Evolutionary conservation across 1,140 invertebrate species (phyloP), one percentile per base, ranked within the genome.

Genomic region (Ooceraea biroi): DNA sequence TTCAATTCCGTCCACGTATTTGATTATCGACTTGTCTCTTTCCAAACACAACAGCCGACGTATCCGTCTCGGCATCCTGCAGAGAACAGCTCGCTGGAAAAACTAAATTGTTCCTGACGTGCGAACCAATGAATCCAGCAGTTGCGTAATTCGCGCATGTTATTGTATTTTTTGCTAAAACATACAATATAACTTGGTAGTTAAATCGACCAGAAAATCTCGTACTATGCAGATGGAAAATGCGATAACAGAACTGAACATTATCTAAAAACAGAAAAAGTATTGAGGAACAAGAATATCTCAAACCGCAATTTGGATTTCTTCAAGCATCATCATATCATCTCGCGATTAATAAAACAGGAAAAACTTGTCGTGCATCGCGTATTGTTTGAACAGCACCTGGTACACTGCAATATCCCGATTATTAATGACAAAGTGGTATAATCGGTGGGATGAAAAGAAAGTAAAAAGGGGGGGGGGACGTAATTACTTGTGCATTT

Each of bases 21-120:
- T 80, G 65, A 69, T 80, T 80, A 71, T 80, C 76, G 65, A 80
- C 76, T 46, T 57, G 76, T 76, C 73, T 80, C 65, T 69, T 36
- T 69, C 69, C 52, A 71, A 71, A 71, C 36, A 36, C 74, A 52
- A 68, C 27, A 78, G 48, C 65, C 60, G 27, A 66, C 44, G n/a
- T 57, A 69, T 80, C 69, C 69, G 63, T 80, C 58, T 65, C 76
- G 52, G 41, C 19, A 44, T 48, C 27, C 30, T 46, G 27, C 22
- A 52, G 44, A 52, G 73, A 52, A n/a, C 22, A 27, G 14, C 36
- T 57, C 63, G 76, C 17, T 27, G 63, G 36, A 78, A 55, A 57
- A 57, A 22, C 30, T 48, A 30, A 12, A 41, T 55, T 30, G 61
- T 69, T 44, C 30, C 48, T 10, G 3, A 17, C 30, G 10, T 30